Conservation (phyloP, 1,140 invertebrate species). For the Zaprionus camerounensis region DNA sequence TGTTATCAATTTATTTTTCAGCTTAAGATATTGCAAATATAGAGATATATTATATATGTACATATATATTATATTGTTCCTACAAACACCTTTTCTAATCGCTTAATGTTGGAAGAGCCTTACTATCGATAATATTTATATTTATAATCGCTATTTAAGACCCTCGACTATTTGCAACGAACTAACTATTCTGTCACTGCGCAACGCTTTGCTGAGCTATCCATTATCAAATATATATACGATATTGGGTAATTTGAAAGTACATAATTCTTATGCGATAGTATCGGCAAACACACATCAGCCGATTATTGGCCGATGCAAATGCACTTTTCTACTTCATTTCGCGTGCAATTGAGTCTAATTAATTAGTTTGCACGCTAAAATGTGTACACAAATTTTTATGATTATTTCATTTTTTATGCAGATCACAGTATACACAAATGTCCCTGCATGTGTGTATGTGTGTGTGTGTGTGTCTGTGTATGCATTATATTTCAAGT, state of each 20-base stretch:
- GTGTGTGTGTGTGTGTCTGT: neutral
- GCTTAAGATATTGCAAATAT: too few relatives aligned
- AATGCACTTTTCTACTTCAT: slow-evolving; percentile 8
- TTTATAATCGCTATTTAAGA: too few relatives aligned
- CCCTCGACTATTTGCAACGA: too few relatives aligned
- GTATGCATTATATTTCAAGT: slow-evolving; percentile 1
- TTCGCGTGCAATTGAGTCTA: neutral
- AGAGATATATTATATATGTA: too few relatives aligned
- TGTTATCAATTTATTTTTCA: too few relatives aligned
- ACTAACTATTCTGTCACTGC: too few relatives aligned
- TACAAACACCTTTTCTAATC: too few relatives aligned
- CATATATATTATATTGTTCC: too few relatives aligned
- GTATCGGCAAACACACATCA: neutral
- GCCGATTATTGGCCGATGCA: neutral
- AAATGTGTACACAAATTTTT: slow-evolving; percentile 8
- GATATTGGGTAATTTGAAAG: neutral
- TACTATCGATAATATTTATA: too few relatives aligned
- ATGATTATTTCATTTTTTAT: slow-evolving; percentile 9
- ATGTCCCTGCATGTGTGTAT: neutral
- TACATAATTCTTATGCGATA: neutral
- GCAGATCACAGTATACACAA: neutral
- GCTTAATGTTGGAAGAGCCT: too few relatives aligned
- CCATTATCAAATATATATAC: neutral
- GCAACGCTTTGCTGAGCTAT: neutral
- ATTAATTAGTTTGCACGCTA: slow-evolving; percentile 25